Evolutionary conservation across 1,140 invertebrate genomes (phyloP).

Genomic region (Tetramorium simillimum): DNA sequence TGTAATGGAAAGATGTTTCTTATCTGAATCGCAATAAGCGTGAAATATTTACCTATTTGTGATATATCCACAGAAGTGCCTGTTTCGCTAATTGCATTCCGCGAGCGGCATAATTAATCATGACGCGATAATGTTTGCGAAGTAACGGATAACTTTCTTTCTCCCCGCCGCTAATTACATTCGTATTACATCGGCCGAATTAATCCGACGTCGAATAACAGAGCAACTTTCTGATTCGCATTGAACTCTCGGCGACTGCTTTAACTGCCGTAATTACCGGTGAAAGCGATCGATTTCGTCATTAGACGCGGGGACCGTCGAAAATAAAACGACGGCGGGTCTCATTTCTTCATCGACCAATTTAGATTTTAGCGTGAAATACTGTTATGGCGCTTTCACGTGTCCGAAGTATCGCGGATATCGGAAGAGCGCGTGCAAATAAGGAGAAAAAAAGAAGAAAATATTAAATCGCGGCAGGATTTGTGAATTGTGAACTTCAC

Average conservation of each 20-base stretch:
- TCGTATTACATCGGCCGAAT: constrained; percentile 37
- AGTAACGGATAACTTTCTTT: constrained; percentile 59
- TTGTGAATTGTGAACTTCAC: constrained; percentile 48
- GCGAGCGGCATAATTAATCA: constrained; percentile 45
- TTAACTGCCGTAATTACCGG: constrained; percentile 61
- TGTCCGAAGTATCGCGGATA: constrained; percentile 23
- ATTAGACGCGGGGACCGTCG: constrained; percentile 12
- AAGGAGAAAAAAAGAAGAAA: neutral
- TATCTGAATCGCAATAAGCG: neutral
- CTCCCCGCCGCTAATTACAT: constrained; percentile 52
- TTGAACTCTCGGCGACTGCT: constrained; percentile 30
- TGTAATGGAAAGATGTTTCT: constrained; percentile 2
- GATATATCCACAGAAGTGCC: constrained; percentile 12
- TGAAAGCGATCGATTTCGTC: constrained; percentile 58
- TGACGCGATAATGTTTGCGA: constrained; percentile 15
- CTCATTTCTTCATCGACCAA: constrained; percentile 27
- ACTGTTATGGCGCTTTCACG: constrained; percentile 35
- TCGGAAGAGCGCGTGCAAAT: constrained; percentile 9
- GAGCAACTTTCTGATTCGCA: constrained; percentile 60
- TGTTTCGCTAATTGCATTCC: constrained; percentile 42
- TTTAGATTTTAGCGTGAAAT: constrained; percentile 45
- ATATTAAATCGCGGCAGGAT: constrained; percentile 9
- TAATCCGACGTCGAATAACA: constrained; percentile 39
- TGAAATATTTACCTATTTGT: constrained; percentile 26
- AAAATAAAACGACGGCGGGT: constrained; percentile 24